Evolutionary conservation across 2,113 vertebrate species (phyloP).

Genomic region (Pampusana beccarii): DNA sequence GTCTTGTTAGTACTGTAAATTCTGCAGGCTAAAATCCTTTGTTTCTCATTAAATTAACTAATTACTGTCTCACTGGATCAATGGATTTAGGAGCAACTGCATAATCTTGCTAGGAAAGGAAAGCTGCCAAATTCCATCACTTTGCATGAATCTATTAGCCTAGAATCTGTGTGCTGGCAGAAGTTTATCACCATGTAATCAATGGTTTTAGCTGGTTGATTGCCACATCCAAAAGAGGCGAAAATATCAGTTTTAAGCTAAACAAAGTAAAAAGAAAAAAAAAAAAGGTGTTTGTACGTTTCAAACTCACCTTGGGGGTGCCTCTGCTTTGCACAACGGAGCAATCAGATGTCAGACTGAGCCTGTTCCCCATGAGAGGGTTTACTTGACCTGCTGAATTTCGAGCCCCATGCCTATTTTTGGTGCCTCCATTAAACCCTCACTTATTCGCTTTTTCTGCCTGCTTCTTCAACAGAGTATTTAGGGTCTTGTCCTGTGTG

Average conservation of each 20-base stretch:
- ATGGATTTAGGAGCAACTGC: constrained; percentile 19
- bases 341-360: neutral
- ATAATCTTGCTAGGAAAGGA: neutral
- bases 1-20: constrained; percentile 32
- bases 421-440: neutral
- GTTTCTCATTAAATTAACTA: constrained; percentile 64
- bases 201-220: neutral
- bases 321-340: neutral
- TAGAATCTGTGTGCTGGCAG: neutral
- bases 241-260: neutral
- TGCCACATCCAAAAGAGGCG: neutral
- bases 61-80: constrained; percentile 22
- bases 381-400: rapidly evolving
- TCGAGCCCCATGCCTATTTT: rapidly evolving
- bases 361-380: rapidly evolving
- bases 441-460: neutral
- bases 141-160: constrained; percentile 2
- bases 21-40: constrained; percentile 28
- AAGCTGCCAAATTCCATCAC: constrained; percentile 25
- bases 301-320: neutral
- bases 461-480: neutral
- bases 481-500: neutral
- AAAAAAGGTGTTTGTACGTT: no score
- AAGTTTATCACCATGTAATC: constrained; percentile 28
- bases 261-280: neutral